Evolutionary conservation across 2,113 vertebrate genomes (phyloP), one percentile per base, ranked within the genome.

Genomic region (Zapornia atra): DNA sequence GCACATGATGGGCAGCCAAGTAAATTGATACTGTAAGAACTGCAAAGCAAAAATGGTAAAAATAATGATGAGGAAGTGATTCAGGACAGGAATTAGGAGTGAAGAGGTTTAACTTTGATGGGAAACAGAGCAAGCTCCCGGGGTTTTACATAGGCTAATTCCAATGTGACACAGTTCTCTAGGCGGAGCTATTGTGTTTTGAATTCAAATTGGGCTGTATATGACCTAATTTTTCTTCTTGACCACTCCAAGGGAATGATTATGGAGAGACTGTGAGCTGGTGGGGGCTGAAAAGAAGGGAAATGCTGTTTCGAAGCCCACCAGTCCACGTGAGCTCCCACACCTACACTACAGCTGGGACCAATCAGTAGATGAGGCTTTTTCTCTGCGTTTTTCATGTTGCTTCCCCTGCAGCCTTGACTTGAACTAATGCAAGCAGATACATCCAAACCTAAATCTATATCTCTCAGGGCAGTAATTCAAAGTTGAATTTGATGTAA

Each of bases 341-440:
- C 53, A 90, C 9, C 53, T 46, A 50, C 11, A 4, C 12, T 31
- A 15, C 28, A 64, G 26, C 6, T 56, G 38, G 20, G 70, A 85
- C 33, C 69, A 63, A 92, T 65, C 61, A 65, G 33, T 15, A 63
- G 38, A 63, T 50, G 50, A 61, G 53, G 26, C 15, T 82, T 94
- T 73, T 91, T 66, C 29, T 82, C 44, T 63, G 29, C 15, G 21
- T 63, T 91, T 92, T 86, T 82, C 57, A 17, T 61, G 21, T 54
- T 72, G 59, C 44, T 91, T 82, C n/a, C 25, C 50, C 73, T 40
- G 15, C 20, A 73, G 24, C 50, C 57, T 54, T 92, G 72, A 61
- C 68, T 82, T 92, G 83, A 91, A 82, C 29, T 90, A 93, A 90
- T 72, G 83, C 38, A 59, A 84, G 51, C 33, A 94, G 50, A 88